These are phyloP conservation scores for Conus betulinus DNA, from an alignment of 1,140 invertebrate genomes.

Conservation along the genomic window DNA sequence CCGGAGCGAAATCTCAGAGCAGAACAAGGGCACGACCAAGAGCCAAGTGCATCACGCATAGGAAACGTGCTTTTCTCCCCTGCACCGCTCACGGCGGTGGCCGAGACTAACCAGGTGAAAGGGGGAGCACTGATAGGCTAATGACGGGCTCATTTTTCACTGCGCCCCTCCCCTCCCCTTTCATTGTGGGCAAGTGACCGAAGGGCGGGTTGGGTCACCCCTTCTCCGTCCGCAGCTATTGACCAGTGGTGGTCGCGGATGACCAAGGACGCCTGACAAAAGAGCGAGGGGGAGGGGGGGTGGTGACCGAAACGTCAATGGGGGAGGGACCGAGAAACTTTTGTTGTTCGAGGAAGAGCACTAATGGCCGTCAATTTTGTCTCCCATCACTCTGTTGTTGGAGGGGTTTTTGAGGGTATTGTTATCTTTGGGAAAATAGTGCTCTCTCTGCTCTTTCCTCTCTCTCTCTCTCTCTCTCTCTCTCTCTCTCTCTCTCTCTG, in stretches of 20 bases:
- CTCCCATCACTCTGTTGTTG: not conserved
- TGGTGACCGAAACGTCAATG: not conserved
- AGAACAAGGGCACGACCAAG: too few species aligned
- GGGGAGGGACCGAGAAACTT: not conserved
- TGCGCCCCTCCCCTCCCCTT: conserved; percentile 13
- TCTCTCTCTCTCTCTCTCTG: not conserved
- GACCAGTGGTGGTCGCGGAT: not conserved
- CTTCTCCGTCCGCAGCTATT: not conserved
- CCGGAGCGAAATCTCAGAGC: too few species aligned
- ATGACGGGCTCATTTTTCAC: conserved; percentile 27
- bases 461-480: not conserved
- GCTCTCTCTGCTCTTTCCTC: not conserved
- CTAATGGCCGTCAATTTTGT: not conserved
- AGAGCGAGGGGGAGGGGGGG: not conserved
- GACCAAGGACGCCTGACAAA: not conserved
- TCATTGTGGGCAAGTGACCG: conserved; percentile 10
- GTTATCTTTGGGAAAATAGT: not conserved
- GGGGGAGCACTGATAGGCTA: not conserved
- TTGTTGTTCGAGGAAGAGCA: not conserved
- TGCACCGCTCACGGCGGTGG: too few species aligned
- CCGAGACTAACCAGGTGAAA: not conserved
- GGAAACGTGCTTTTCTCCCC: too few species aligned
- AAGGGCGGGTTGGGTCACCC: conserved; percentile 1
- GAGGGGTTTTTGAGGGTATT: not conserved
- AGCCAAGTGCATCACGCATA: too few species aligned